These are phyloP conservation scores for Eumeta japonica DNA, from an alignment of 1,140 invertebrate species.

Conservation along the genomic window DNA sequence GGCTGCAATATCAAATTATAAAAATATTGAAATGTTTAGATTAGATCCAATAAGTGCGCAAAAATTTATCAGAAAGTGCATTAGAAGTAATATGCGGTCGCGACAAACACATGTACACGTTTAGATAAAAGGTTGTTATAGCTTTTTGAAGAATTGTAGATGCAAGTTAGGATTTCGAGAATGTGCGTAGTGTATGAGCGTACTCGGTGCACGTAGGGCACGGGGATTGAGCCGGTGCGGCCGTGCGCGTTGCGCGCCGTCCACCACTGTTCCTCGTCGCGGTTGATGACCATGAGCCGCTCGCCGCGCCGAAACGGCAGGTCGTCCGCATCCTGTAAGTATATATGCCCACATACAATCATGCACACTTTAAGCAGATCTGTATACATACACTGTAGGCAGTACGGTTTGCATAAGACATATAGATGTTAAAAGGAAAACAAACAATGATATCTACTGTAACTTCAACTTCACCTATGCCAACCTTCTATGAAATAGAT, in stretches of 20 bases:
- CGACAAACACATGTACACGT: no score
- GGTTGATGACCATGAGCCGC: conserved; percentile 85
- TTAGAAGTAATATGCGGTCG: no score
- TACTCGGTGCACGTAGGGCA: conserved; percentile 87
- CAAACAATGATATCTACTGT: no score
- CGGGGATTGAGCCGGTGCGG: conserved; percentile 89
- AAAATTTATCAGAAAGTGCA: no score
- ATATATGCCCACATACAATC: conserved; percentile 1
- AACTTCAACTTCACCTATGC: no score
- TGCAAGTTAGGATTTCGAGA: background rate
- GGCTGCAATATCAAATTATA: no score
- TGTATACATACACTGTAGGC: background rate
- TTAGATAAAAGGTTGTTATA: no score
- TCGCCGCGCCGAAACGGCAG: conserved; percentile 94
- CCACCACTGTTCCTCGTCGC: conserved; percentile 98
- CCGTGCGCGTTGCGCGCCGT: conserved; percentile 87
- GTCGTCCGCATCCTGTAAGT: conserved; percentile 85
- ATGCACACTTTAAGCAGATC: background rate
- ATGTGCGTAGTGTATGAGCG: conserved; percentile 29
- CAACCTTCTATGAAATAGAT: no score
- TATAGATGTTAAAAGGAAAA: background rate
- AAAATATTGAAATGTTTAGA: no score
- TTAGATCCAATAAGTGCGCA: no score
- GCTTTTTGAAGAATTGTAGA: background rate
- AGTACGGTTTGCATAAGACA: background rate